Base-by-base conservation (phyloP, 2,888 invertebrate genomes). In the Cheilosia pagana region DNA sequence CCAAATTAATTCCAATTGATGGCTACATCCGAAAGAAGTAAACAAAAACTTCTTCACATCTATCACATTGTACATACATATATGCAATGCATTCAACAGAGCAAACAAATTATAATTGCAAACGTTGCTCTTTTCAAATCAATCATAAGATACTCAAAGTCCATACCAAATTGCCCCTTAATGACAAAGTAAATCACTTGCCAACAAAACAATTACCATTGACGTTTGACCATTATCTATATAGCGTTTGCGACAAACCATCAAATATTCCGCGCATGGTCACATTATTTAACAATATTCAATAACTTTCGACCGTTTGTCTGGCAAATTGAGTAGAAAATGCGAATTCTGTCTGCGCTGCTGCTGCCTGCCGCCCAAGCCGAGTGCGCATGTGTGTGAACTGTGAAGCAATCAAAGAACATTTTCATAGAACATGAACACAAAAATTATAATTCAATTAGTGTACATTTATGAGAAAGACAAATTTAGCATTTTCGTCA, bases 261-360 rank as follows among this genome's bases (percentile, higher is more conserved):
- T 83, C 77, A 77, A 57, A 53, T 83, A 83, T 83, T 83, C 83
- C 45, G 23, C 52, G 57, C 78, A 83, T 83, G 83, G 75, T 65
- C 70, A 79, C 55, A 85, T 81, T 85, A 81, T 75, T 67, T 59
- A 79, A 65, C 71, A 65, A 79, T 85, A 67, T 85, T 79, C 85
- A 85, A 85, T 85, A 75, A 85, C 53, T 81, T 59, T 71, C 75
- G 65, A 70, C 50, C 59, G 63, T 79, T 79, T 79, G 85, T 75
- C 75, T 79, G 79, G 48, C 60, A 75, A 83, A 71, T 75, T 75
- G 74, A 75, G 70, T 57, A 71, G n/a, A n/a, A 72, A 71, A 59
- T 31, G 50, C 35, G 39, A 68, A 72, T 68, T 53, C 52, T 39
- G 28, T 52, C 35, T 55, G 28, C 48, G n/a, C 14, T 31, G 21